Percentiles rank a stretch among this genome's conserved stretches.
phyloP scores from a whole-genome alignment of 2,113 vertebrate genomes.

The Zapus hudsonius region DNA sequence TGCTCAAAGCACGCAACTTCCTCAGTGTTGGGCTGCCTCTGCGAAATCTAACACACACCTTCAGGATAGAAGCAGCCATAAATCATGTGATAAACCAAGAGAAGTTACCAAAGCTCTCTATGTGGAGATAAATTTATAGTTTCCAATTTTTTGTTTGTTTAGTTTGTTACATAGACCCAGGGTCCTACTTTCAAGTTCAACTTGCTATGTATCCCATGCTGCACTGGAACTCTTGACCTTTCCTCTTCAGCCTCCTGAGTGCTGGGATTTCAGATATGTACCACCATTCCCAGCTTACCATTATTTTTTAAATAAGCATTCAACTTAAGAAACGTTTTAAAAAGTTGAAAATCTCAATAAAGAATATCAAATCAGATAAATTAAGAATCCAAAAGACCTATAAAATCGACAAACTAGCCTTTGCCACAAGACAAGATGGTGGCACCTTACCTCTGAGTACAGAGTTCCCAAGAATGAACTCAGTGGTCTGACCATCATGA shows the following conservation, averaged over 20 bases:
- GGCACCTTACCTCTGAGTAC: background rate
- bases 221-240: background rate
- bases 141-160: background rate
- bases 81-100: background rate
- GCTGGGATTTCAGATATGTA: background rate
- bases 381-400: slow-evolving; percentile 4
- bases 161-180: background rate
- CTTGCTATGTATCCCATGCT: background rate
- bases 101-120: slow-evolving; percentile 56
- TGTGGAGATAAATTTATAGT: slow-evolving; percentile 60
- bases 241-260: background rate
- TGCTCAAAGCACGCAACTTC: background rate
- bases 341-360: slow-evolving; percentile 4
- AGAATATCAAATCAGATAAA: background rate
- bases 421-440: slow-evolving; percentile 7
- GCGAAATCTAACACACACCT: no score
- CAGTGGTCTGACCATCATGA: background rate
- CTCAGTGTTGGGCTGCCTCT: no score
- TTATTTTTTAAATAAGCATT: slow-evolving; percentile 19
- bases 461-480: background rate
- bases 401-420: slow-evolving; percentile 23
- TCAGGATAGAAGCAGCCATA: background rate
- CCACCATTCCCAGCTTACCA: background rate
- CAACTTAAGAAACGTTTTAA: slow-evolving; percentile 17
- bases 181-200: background rate